Conservation (phyloP, 1,140 invertebrate genomes). For the Anadara kagoshimensis region DNA sequence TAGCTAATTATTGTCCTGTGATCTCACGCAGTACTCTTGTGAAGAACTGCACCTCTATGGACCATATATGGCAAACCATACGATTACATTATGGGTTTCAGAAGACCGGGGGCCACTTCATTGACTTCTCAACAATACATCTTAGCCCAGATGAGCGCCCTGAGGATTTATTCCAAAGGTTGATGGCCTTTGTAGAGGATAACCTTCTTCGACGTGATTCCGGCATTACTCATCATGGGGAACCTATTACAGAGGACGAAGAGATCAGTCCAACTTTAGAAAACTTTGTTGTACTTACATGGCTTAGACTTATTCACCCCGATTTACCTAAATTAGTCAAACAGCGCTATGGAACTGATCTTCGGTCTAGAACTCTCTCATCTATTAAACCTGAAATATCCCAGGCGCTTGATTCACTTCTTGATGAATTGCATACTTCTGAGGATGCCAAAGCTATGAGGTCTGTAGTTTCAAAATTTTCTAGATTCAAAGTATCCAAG, state of each 20-base stretch:
- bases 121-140: slow-evolving; percentile 33
- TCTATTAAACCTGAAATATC: slow-evolving; percentile 56
- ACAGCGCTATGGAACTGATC: slow-evolving; percentile 42
- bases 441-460: slow-evolving; percentile 23
- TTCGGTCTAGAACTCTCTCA: slow-evolving; percentile 42
- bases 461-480: background rate
- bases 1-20: slow-evolving; percentile 41
- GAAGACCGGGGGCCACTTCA: slow-evolving; percentile 25
- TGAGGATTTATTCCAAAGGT: slow-evolving; percentile 45
- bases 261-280: slow-evolving; percentile 37
- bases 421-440: background rate
- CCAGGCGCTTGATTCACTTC: slow-evolving; percentile 5
- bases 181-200: slow-evolving; percentile 44
- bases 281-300: slow-evolving; percentile 40
- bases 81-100: slow-evolving; percentile 40
- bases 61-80: slow-evolving; percentile 37
- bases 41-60: slow-evolving; percentile 43
- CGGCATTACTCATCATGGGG: slow-evolving; percentile 34
- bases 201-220: slow-evolving; percentile 30
- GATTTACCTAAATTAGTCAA: slow-evolving; percentile 20
- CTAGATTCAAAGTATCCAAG: slow-evolving; percentile 7
- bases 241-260: slow-evolving; percentile 31
- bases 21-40: slow-evolving; percentile 40
- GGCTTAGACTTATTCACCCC: slow-evolving; percentile 2
- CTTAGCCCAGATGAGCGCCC: slow-evolving; percentile 37